A percentile compares a stretch with the other conserved stretches of the same genome.
These are phyloP conservation scores for Progne subis DNA, from an alignment of 2,113 vertebrate genomes.

Conservation along the genomic window DNA sequence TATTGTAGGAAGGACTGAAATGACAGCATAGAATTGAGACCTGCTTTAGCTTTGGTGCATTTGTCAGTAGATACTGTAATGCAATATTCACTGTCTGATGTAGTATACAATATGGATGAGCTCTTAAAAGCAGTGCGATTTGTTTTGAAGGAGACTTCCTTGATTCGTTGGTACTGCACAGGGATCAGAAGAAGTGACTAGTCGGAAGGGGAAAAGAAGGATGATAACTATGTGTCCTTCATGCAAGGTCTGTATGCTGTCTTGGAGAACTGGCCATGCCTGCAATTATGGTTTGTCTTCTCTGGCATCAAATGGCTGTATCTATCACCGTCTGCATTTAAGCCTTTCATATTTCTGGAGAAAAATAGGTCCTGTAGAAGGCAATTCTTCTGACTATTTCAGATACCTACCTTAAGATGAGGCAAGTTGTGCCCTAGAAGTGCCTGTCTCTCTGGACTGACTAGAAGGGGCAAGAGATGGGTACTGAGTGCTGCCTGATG, in stretches of 20 bases:
- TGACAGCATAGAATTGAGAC: neutral
- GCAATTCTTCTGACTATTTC: neutral
- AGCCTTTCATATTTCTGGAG: neutral
- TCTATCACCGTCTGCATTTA: neutral
- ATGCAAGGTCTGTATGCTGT: neutral
- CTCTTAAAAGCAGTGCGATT: neutral
- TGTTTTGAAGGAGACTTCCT: neutral
- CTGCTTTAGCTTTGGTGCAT: neutral
- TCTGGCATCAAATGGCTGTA: neutral
- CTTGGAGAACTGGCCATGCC: neutral
- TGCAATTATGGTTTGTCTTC: neutral
- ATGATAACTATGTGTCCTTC: neutral
- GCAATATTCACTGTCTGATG: neutral
- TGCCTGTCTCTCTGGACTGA: neutral
- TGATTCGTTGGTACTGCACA: neutral
- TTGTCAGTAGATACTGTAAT: neutral
- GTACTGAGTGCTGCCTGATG: neutral
- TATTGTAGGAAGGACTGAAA: neutral
- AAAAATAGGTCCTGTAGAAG: neutral
- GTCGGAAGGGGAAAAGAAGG: neutral
- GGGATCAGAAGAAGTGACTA: neutral
- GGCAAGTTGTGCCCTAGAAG: neutral
- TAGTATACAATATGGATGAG: neutral
- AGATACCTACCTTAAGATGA: neutral
- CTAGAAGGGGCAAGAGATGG: neutral